phyloP scores from a whole-genome alignment of 2,113 vertebrate species.

The Calyptomena viridis region DNA sequence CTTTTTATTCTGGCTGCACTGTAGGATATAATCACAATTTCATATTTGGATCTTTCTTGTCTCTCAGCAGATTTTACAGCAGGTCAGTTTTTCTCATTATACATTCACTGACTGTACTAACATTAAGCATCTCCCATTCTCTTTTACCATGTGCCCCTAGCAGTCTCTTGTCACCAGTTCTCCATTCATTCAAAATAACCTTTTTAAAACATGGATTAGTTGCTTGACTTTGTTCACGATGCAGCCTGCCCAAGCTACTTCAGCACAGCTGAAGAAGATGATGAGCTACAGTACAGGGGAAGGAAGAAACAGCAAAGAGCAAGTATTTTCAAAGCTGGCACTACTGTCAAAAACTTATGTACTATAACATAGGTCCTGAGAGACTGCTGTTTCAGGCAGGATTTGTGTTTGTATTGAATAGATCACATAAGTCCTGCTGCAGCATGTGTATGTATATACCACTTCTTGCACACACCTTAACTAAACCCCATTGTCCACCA shows the following conservation, averaged over 20 bases:
- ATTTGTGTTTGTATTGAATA: background rate
- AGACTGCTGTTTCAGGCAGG: background rate
- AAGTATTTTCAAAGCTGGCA: background rate
- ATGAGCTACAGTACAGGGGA: background rate
- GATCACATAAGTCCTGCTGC: background rate
- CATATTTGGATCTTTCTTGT: background rate
- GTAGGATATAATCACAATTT: background rate
- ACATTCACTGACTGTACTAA: background rate
- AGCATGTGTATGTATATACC: background rate
- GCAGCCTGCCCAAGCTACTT: background rate
- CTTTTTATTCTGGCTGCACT: background rate
- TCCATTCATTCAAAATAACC: background rate
- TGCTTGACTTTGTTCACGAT: background rate
- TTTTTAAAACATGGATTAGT: background rate
- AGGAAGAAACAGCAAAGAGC: background rate
- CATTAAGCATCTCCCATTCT: background rate
- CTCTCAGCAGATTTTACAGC: background rate
- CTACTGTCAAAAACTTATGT: background rate
- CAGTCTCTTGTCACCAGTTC: accelerated
- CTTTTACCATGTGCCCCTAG: background rate
- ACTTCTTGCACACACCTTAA: background rate
- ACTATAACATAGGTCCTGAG: accelerated
- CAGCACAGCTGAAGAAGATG: background rate
- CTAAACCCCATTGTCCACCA: background rate
- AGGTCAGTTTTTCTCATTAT: background rate